Base-by-base conservation (phyloP, 2,888 invertebrate species). In the Operophtera brumata region DNA sequence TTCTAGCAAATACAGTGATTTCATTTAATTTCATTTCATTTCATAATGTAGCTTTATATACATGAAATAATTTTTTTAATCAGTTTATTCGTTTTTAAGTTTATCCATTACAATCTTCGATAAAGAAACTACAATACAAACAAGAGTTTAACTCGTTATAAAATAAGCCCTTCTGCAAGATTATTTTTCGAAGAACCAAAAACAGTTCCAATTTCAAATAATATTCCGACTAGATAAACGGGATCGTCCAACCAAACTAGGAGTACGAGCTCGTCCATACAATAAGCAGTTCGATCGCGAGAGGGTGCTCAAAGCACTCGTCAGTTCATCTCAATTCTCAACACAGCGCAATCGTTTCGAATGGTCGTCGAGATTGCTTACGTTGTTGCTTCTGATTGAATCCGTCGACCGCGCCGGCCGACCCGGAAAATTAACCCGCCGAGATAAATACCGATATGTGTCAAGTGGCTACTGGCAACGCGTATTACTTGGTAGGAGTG, bases 351-450 rank as follows among this genome's bases (percentile, higher is more conserved):
- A 85, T 82, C 86, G 82, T 83, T 83, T 80, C 74, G 51, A 51
- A 46, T 47, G 70, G 72, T 45, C 73, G 74, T 67, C 77, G 79
- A 80, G 84, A 87, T 86, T 87, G 83, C 81, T 86, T 81, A 78
- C 80, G 78, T 84, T 80, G 84, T 84, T 80, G 82, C 81, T 80
- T 81, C 78, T 87, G 88, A 88, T 86, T 86, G 85, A 86, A 84
- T 87, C 83, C 82, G 82, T 76, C 73, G 70, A 54, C 63, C 64
- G 49, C 61, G 59, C 49, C 56, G 66, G 75, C 66, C 70, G 78
- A 78, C 78, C 78, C 78, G 78, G 78, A 79, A 83, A 84, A 84
- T 85, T 84, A 83, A 81, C 82, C 78, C 75, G 66, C 72, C 74
- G 73, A 77, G 79, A 82, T 81, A 83, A 80, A 81, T 77, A 77